Evolutionary conservation across 2,888 invertebrate species (phyloP).

Genomic region (Oligia strigilis): DNA sequence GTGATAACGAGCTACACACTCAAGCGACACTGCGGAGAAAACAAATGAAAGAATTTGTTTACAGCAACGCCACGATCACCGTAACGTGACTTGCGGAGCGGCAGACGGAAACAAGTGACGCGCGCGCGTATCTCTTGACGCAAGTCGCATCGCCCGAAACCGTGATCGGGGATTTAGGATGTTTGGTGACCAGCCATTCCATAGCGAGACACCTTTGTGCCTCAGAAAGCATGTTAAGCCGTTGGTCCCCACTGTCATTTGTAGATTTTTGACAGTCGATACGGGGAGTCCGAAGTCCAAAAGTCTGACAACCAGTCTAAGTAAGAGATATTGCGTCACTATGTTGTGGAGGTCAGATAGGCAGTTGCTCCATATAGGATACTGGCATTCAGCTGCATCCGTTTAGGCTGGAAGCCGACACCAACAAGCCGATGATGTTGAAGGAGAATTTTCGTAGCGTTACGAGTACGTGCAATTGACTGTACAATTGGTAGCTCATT

Average conservation of each 20-base stretch:
- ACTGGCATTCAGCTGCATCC: background rate
- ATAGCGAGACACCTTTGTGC: too few relatives aligned
- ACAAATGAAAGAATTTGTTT: background rate
- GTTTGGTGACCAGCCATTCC: too few relatives aligned
- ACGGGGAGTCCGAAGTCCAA: background rate
- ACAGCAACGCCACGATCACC: background rate
- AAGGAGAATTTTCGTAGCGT: background rate
- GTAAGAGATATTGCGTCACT: too few relatives aligned
- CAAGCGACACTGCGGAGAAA: background rate
- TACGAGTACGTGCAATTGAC: background rate
- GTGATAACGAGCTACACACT: background rate
- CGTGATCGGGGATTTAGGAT: background rate
- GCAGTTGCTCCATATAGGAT: background rate
- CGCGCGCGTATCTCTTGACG: background rate
- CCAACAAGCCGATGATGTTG: background rate
- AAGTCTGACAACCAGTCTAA: background rate
- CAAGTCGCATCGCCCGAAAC: background rate
- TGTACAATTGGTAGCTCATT: slow-evolving; percentile 48
- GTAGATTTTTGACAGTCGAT: background rate
- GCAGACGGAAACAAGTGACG: background rate
- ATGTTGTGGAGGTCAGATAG: background rate
- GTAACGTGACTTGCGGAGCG: background rate
- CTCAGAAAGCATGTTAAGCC: too few relatives aligned
- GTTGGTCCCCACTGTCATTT: background rate
- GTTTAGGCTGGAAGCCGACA: background rate